A percentile compares a stretch with the other conserved stretches of the same genome.
These are phyloP conservation scores for Toxonevra muliebris DNA, from an alignment of 2,888 invertebrate genomes.

Conservation along the genomic window DNA sequence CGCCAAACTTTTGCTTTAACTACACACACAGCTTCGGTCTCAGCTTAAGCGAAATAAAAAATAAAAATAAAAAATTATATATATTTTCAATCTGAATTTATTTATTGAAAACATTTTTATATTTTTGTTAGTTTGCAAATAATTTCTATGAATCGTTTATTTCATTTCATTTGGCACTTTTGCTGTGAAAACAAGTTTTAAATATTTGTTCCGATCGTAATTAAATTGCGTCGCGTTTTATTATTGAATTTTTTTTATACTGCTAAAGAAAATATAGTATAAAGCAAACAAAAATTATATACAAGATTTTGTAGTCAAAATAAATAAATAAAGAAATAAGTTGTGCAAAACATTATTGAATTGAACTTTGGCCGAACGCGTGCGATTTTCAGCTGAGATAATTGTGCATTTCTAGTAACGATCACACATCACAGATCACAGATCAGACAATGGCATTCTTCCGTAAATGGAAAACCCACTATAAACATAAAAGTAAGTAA, in stretches of 20 bases:
- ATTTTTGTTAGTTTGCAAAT: too few relatives aligned
- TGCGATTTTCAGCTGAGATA: conserved; percentile 13
- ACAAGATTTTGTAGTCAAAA: conserved; percentile 18
- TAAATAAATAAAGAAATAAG: conserved; percentile 8
- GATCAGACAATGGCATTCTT: conserved; percentile 51
- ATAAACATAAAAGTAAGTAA: conserved; percentile 55
- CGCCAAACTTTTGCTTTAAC: conserved; percentile 2
- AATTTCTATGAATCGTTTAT: neutral
- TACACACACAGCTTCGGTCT: neutral
- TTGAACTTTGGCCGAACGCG: conserved; percentile 14
- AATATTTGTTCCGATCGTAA: conserved; percentile 22
- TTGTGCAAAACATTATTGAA: conserved; percentile 24
- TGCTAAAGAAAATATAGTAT: conserved; percentile 16
- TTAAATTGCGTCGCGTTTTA: conserved; percentile 39
- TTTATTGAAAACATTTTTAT: too few relatives aligned
- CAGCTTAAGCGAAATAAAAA: neutral
- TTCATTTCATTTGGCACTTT: conserved; percentile 40
- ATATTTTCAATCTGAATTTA: neutral
- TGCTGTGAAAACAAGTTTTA: conserved; percentile 40
- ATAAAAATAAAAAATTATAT: too few relatives aligned
- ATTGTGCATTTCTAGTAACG: too few relatives aligned
- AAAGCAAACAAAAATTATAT: conserved; percentile 19
- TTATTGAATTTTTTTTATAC: neutral
- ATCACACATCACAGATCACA: neutral
- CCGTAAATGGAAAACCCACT: conserved; percentile 53